These are phyloP conservation scores for Aelia acuminata DNA, from an alignment of 2,888 invertebrate species.

Conservation along the genomic window DNA sequence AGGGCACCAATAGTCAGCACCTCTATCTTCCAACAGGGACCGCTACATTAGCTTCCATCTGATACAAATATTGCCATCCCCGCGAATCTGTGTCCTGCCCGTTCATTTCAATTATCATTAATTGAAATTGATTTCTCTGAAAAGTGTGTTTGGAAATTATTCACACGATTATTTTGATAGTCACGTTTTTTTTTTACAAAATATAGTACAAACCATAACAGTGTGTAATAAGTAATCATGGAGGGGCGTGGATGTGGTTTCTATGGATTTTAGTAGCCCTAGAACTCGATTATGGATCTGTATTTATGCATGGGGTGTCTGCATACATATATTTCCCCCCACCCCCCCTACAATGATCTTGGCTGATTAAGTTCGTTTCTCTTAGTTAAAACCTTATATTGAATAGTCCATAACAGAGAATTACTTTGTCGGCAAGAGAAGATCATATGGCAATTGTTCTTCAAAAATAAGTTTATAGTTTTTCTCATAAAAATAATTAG, in stretches of 20 bases:
- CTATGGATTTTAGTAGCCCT: too few relatives aligned
- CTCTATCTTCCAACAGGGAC: slow-evolving; percentile 4
- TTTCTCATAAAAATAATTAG: too few relatives aligned
- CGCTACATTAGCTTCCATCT: slow-evolving; percentile 20
- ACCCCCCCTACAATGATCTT: background rate
- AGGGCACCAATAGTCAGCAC: slow-evolving; percentile 8
- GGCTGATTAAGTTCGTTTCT: background rate
- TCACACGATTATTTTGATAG: too few relatives aligned
- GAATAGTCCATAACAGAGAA: background rate
- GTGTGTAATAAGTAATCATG: too few relatives aligned
- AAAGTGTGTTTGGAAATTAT: background rate
- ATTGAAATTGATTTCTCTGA: background rate
- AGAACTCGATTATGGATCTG: too few relatives aligned
- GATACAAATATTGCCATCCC: background rate
- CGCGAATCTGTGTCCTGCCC: background rate
- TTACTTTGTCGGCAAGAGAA: background rate
- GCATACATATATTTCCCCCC: too few relatives aligned
- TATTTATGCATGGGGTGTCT: too few relatives aligned
- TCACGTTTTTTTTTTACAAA: too few relatives aligned
- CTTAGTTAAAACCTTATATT: background rate
- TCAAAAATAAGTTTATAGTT: too few relatives aligned
- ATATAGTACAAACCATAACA: too few relatives aligned
- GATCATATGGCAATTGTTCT: too few relatives aligned
- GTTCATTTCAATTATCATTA: slow-evolving; percentile 1
- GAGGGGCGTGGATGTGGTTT: too few relatives aligned